Evolutionary conservation across 2,888 invertebrate genomes (phyloP).

Genomic region (Napeogenes inachia): DNA sequence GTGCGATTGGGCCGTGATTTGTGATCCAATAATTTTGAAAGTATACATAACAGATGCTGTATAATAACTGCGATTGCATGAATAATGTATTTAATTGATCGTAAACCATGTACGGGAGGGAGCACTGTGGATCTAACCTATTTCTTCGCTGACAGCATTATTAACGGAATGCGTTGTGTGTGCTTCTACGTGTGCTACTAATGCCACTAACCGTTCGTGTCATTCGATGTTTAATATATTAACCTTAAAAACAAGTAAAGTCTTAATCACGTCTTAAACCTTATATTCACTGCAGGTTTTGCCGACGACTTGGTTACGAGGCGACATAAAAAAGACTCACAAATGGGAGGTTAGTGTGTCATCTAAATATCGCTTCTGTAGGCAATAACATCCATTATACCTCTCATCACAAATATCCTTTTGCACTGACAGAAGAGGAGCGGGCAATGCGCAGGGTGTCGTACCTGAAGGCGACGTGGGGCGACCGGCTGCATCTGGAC

Average conservation of each 20-base stretch:
- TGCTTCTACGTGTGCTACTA: conserved; percentile 73
- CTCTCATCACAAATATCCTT: conserved; percentile 25
- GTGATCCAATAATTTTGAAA: no score
- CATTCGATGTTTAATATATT: conserved; percentile 49
- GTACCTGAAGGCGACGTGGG: conserved; percentile 95
- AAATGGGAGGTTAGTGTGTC: conserved; percentile 65
- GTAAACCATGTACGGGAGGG: conserved; percentile 37
- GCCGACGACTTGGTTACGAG: conserved; percentile 74
- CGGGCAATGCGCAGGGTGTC: conserved; percentile 92
- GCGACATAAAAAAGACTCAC: conserved; percentile 74
- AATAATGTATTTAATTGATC: not conserved
- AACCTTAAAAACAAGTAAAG: conserved; percentile 4
- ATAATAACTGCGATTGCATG: no score
- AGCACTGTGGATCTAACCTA: conserved; percentile 46
- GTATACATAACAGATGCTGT: no score
- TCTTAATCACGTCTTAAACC: conserved; percentile 9
- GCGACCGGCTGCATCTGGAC: conserved; percentile 84
- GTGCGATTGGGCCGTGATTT: conserved; percentile 6
- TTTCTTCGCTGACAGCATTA: conserved; percentile 44
- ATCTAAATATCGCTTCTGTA: not conserved
- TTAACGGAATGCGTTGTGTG: conserved; percentile 62
- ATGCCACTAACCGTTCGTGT: conserved; percentile 48
- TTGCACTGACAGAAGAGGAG: conserved; percentile 85
- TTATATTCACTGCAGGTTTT: conserved; percentile 57
- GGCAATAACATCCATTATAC: not conserved